Evolutionary conservation across 2,113 vertebrate species (phyloP), one percentile per base, ranked within the genome.

Genomic region (Leptosomus discolor): DNA sequence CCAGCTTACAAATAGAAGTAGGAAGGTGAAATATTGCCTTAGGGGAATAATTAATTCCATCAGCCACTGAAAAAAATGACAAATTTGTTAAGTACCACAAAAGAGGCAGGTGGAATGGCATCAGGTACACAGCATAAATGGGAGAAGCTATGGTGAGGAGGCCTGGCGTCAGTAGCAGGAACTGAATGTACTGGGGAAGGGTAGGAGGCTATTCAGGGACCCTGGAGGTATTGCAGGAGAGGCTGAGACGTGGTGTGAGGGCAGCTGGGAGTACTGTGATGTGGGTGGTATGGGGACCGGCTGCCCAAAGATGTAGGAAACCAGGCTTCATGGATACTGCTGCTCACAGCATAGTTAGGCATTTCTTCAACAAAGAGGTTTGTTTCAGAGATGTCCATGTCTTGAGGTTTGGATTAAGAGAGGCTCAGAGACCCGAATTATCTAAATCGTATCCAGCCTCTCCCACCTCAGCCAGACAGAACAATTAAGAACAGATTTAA

Each of bases 41-140:
- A 36, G 63, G 54, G 95, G 54, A 70, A 53, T 50, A 94, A 85
- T 57, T 97, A 88, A 95, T 95, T 93, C 51, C 43, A 94, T 34
- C 80, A 96, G 48, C n/a, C 58, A 82, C 18, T 15, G 34, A 45
- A 80, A 90, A 64, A 90, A 90, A 65, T 27, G 39, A 70, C 50
- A 92, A 67, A 67, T 65, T 61, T 88, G 18, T 91, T 53, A 88
- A 88, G 24, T 76, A 69, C 63, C 37, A 27, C 45, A 88, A 92
- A 87, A 71, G 29, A 37, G 76, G 34, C 56, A 87, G 85, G 41
- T 65, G 41, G 63, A 90, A 88, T 22, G 18, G 51, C 57, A 92
- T 20, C 43, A 65, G 43, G 34, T 53, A 45, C 22, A 68, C 0
- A 2, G 45, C 57, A 69, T 32, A 57, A 90, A 80, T 19, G 60